These are phyloP conservation scores for Lymantria monacha DNA, from an alignment of 2,888 invertebrate genomes.

Conservation along the genomic window DNA sequence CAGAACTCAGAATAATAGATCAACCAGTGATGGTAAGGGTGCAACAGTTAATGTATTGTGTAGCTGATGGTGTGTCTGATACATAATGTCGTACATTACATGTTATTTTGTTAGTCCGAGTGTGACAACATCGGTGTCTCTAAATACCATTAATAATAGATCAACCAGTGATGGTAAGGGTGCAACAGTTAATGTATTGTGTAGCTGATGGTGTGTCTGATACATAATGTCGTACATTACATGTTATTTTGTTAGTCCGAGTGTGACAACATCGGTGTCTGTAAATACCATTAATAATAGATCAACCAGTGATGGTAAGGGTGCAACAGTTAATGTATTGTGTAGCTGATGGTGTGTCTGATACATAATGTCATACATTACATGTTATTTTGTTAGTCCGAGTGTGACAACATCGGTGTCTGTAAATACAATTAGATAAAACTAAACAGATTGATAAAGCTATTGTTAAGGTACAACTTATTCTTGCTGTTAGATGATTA, in stretches of 20 bases:
- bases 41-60: not conserved
- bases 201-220: constrained; percentile 1
- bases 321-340: not conserved
- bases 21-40: constrained; percentile 58
- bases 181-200: not conserved
- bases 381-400: no score
- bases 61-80: constrained; percentile 1
- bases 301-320: constrained; percentile 58
- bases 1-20: constrained; percentile 37
- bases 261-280: no score
- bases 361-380: constrained; percentile 1
- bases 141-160: no score
- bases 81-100: constrained; percentile 1
- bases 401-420: no score
- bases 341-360: constrained; percentile 1
- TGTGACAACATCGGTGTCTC: no score
- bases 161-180: constrained; percentile 58
- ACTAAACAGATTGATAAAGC: no score
- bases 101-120: no score
- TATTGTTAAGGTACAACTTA: no score
- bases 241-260: no score
- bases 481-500: no score
- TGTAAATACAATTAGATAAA: no score
- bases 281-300: no score
- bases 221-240: constrained; percentile 1